Evolutionary conservation across 2,797 vertebrate genomes (phyloP).

Genomic region (Hypotaenidia philippensis): DNA sequence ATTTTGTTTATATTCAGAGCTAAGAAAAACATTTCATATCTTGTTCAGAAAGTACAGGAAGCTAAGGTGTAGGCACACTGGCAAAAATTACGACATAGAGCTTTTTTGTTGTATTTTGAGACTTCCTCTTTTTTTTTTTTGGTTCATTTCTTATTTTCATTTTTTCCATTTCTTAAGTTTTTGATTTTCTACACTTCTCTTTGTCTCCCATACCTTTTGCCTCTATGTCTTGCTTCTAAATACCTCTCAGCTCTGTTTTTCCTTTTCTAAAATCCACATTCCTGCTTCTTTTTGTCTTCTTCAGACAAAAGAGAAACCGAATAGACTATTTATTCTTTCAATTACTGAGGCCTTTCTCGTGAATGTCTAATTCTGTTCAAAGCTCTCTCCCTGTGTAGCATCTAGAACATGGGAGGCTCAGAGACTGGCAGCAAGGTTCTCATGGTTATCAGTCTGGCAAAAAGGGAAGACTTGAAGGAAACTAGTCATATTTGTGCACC

Average conservation of each 20-base stretch:
- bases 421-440: background rate
- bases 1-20: background rate
- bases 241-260: background rate
- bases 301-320: background rate
- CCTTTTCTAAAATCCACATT: background rate
- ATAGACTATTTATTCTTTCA: background rate
- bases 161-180: conserved; percentile 3
- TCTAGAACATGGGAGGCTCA: background rate
- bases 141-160: background rate
- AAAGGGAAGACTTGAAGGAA: background rate
- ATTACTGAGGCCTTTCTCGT: background rate
- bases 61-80: background rate
- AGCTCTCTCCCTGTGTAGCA: background rate
- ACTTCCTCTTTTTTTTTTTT: background rate
- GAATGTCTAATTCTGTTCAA: background rate
- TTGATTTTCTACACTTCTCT: background rate
- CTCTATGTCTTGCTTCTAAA: background rate
- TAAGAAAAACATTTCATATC: background rate
- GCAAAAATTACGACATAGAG: background rate
- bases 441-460: background rate
- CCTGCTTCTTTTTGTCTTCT: background rate
- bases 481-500: background rate
- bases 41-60: conserved; percentile 26
- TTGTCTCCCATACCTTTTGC: background rate
- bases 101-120: conserved; percentile 4